Conservation (phyloP, 2,113 vertebrate genomes). For the Atlantisia rogersi region DNA sequence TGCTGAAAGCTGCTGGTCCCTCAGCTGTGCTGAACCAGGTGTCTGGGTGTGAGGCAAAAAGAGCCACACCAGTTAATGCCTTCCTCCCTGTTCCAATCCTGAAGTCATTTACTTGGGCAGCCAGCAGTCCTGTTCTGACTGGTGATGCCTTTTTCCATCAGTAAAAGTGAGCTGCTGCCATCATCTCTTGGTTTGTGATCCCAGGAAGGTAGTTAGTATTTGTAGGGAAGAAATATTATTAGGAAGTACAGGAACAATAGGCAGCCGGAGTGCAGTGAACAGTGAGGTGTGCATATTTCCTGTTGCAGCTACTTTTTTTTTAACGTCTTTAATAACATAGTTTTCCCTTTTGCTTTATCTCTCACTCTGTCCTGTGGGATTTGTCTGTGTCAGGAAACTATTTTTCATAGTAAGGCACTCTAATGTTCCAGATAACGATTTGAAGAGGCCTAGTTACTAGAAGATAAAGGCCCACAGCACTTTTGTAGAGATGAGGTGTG, state of each 20-base stretch:
- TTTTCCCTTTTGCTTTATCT: background rate
- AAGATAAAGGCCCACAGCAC: background rate
- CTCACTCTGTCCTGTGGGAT: background rate
- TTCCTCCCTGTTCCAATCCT: background rate
- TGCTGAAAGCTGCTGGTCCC: background rate
- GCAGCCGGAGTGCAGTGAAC: background rate
- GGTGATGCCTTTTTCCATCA: background rate
- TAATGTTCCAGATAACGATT: background rate
- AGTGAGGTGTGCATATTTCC: fast-evolving
- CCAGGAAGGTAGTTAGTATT: background rate
- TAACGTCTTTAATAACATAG: background rate
- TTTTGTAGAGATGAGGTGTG: fast-evolving
- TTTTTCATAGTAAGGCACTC: background rate
- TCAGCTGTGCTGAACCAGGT: background rate
- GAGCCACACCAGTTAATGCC: background rate
- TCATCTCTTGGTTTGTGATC: background rate
- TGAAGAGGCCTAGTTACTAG: background rate
- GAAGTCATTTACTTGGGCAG: background rate
- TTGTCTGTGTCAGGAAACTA: background rate
- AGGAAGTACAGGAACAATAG: background rate
- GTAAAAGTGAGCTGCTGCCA: background rate
- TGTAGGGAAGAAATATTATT: background rate
- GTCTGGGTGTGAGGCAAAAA: background rate
- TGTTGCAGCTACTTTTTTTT: fast-evolving
- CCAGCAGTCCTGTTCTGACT: background rate